These are phyloP conservation scores for Drosophila gaucha DNA, from an alignment of 2,888 invertebrate species.

Conservation along the genomic window DNA sequence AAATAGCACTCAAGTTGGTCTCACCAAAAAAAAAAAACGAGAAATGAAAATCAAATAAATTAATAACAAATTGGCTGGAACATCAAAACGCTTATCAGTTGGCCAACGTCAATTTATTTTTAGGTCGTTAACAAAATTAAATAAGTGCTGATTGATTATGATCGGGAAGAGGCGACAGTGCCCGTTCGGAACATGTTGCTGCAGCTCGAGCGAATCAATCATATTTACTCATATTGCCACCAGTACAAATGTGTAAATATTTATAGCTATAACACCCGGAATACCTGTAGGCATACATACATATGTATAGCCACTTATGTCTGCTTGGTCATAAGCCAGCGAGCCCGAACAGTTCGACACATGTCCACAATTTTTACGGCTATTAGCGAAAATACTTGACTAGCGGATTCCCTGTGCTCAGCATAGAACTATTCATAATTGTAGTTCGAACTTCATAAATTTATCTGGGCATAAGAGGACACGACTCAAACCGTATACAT, in stretches of 20 bases:
- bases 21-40: slow-evolving; percentile 18
- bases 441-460: no score
- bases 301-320: slow-evolving; percentile 15
- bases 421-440: neutral
- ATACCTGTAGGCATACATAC: neutral
- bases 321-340: slow-evolving; percentile 31
- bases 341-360: slow-evolving; percentile 43
- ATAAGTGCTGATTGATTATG: slow-evolving; percentile 60
- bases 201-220: slow-evolving; percentile 64
- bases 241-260: slow-evolving; percentile 18
- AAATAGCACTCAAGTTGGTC: slow-evolving; percentile 26
- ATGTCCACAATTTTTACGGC: slow-evolving; percentile 37
- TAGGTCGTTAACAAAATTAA: slow-evolving; percentile 48
- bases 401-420: neutral
- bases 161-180: slow-evolving; percentile 46
- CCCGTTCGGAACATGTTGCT: slow-evolving; percentile 19
- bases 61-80: slow-evolving; percentile 62
- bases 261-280: neutral
- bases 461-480: no score
- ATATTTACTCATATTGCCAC: slow-evolving; percentile 41
- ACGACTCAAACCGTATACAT: no score
- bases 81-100: slow-evolving; percentile 58
- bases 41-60: slow-evolving; percentile 47
- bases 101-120: slow-evolving; percentile 60
- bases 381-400: neutral